Evolutionary conservation across 2,888 invertebrate genomes (phyloP), one percentile per base, ranked within the genome.

Genomic region (Lymantria dispar): DNA sequence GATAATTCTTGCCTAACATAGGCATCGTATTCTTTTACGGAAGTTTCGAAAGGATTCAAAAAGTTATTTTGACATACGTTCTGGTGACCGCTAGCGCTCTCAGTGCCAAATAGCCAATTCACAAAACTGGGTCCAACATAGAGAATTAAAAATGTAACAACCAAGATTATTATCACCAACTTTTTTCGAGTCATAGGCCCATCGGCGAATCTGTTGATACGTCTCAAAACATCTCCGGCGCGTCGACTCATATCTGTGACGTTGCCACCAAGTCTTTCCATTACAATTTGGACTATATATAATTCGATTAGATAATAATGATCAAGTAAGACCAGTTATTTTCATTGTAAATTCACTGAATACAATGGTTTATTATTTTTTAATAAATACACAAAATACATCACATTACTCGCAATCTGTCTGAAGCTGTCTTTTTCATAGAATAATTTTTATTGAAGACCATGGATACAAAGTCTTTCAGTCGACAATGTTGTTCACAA

Each of bases 1-100:
- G 92, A 83, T 48, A 92, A 87, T 69, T 94, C 94, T 38, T 82
- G 78, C 54, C 94, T 85, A 57, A 96, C 85, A 72, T 94, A 94
- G 8, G 94, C 94, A 74, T 95, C 95, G 72, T 94, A 94, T 55
- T 94, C 93, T n/a, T 82, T 80, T 30, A 93, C 83, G 68, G 94
- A 93, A 7, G 91, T 79, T 61, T 93, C 91, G 70, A 94, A 94
- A 33, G 93, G 92, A 45, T 91, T 91, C 58, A 96, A 71, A 56
- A 94, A 93, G 70, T 94, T 94, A 52, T 92, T 93, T 75, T 96
- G 93, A 74, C 96, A 96, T 52, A 92, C 82, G 66, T 93, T 93
- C 55, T 94, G 83, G 43, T 87, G 87, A 64, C 87, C 88, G 60
- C 64, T 80, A 52, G 80, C 80, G 41, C 85, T 87, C 52, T 91